phyloP scores from a whole-genome alignment of 2,797 vertebrate species.

The Melanotaenia trifasciata region DNA sequence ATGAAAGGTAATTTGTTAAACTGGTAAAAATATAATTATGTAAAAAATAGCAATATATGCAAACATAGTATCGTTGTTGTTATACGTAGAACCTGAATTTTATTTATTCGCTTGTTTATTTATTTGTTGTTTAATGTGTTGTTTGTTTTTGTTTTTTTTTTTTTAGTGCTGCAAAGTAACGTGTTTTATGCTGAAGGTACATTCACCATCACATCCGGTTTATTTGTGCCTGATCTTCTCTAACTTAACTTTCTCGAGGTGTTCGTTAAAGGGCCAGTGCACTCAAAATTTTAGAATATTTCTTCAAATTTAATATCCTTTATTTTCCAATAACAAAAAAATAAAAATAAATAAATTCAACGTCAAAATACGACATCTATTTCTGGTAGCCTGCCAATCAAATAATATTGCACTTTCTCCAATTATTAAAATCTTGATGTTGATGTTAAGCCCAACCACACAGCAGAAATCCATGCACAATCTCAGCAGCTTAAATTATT shows the following conservation, averaged over 20 bases:
- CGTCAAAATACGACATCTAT: too few species aligned
- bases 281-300: not conserved
- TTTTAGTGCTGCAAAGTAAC: not conserved
- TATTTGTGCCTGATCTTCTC: not conserved
- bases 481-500: not conserved
- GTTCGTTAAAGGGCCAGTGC: constrained; percentile 81
- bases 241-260: constrained; percentile 36
- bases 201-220: not conserved
- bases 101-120: not conserved
- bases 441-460: not conserved
- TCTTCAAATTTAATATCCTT: not conserved
- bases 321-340: too few species aligned
- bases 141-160: not conserved
- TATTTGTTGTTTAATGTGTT: too few species aligned
- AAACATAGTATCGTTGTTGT: too few species aligned
- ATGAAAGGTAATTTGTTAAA: too few species aligned
- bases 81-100: not conserved
- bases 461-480: not conserved
- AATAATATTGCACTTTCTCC: too few species aligned
- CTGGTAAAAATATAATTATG: too few species aligned
- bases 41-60: too few species aligned
- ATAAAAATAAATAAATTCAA: too few species aligned
- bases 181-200: constrained; percentile 32
- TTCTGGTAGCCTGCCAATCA: too few species aligned
- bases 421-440: not conserved